A percentile compares a stretch with the other conserved stretches of the same genome.
These are phyloP conservation scores for Macrochelys suwanniensis DNA, from an alignment of 2,797 vertebrate genomes.

Conservation along the genomic window DNA sequence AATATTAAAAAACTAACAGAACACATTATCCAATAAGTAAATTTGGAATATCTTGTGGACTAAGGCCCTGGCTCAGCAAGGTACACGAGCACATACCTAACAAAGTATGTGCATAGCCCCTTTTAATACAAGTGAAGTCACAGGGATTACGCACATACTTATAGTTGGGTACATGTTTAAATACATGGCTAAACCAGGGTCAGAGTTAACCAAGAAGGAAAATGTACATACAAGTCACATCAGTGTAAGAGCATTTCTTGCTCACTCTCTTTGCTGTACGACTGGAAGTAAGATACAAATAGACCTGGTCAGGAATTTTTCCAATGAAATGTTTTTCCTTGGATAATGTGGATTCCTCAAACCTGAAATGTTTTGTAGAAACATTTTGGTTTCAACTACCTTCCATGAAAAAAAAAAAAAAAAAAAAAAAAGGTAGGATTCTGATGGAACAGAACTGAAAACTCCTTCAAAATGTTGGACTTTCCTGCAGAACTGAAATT, in stretches of 20 bases:
- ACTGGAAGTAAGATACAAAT: neutral
- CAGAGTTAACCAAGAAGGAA: conserved; percentile 15
- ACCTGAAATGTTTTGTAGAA: neutral
- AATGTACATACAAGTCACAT: neutral
- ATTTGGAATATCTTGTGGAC: neutral
- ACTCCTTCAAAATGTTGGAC: neutral
- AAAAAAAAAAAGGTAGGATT: neutral
- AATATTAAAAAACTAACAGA: neutral
- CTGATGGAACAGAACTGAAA: neutral
- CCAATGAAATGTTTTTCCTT: neutral
- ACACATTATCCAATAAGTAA: neutral
- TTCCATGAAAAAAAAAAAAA: neutral
- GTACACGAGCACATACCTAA: accelerated
- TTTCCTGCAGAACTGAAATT: neutral
- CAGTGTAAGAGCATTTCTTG: neutral
- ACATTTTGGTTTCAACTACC: neutral
- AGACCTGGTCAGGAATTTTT: neutral
- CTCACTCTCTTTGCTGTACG: neutral
- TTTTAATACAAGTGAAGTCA: neutral
- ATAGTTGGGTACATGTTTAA: neutral
- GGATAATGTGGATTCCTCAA: neutral
- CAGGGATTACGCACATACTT: neutral
- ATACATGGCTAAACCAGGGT: neutral
- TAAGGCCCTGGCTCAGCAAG: neutral
- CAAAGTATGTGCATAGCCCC: neutral